A percentile compares a stretch with the other conserved stretches of the same genome.
Evolutionary conservation across 2,888 invertebrate species (phyloP).

Genomic region (Cyrtodaria siliqua): DNA sequence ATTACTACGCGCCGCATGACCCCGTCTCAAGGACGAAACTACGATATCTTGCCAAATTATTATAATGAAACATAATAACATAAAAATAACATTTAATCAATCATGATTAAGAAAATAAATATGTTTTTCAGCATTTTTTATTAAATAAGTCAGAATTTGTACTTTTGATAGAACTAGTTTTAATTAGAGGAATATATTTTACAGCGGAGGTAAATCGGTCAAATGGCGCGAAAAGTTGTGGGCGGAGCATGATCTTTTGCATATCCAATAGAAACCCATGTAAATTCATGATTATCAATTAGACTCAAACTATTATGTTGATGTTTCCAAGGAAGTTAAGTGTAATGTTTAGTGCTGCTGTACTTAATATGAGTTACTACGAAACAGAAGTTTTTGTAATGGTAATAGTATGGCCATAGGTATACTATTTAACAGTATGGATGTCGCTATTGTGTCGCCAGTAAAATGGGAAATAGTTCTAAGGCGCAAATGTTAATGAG

Average conservation of each 20-base stretch:
- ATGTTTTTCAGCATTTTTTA: neutral
- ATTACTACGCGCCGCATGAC: constrained; percentile 64
- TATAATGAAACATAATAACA: neutral
- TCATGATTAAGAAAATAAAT: neutral
- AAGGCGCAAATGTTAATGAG: too few species aligned
- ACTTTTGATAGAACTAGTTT: neutral
- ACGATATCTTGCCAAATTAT: constrained; percentile 28
- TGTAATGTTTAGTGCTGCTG: too few species aligned
- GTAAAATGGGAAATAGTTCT: too few species aligned
- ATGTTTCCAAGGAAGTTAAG: too few species aligned
- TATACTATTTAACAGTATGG: too few species aligned
- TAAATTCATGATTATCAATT: too few species aligned
- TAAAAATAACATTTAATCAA: neutral
- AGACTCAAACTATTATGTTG: too few species aligned
- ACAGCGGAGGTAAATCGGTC: neutral
- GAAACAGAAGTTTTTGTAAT: too few species aligned
- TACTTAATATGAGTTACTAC: too few species aligned
- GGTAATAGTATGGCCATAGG: too few species aligned
- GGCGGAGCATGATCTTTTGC: constrained; percentile 36
- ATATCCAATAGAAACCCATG: constrained; percentile 14
- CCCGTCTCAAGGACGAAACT: constrained; percentile 66
- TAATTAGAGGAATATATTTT: neutral
- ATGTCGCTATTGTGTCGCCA: too few species aligned
- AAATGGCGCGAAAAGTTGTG: constrained; percentile 49
- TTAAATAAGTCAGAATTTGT: neutral